Evolutionary conservation across 2,113 vertebrate genomes (phyloP), one percentile per base, ranked within the genome.

Genomic region (Osmerus eperlanus): DNA sequence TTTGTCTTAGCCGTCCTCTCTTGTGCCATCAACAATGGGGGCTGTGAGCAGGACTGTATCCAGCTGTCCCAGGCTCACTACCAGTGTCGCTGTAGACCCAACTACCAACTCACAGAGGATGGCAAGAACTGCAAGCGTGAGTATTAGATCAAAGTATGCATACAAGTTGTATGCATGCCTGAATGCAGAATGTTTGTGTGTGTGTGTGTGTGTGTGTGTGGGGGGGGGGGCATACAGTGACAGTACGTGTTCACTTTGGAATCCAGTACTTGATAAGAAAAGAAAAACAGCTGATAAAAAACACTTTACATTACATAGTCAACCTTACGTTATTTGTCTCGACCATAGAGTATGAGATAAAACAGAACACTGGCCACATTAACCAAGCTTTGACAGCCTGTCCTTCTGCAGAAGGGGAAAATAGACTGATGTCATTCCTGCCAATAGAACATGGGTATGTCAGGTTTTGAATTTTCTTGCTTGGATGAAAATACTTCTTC

Each of bases 11-110:
- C 93, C 1, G 69, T 95, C 67, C 91, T 86, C 81, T 91, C 95
- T 0, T 98, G 96, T 0, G 66, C 93, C 12, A 62, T 96, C 71
- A 91, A 91, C 78, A 98, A 97, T 0, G 97, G 97, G 0, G 96
- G 97, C 77, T 99, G 97, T 0, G 94, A 98, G 62, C 97, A 97
- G 7, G 78, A 90, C 74, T 99, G 96, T 0, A 75, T 95, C 61
- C 95, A 96, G 89, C 89, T 96, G 85, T 94, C 92, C 0, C 77
- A 77, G 2, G 81, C 86, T 0, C 93, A 92, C 77, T 94, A 94
- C 77, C 95, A 75, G 72, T 99, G 97, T 80, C 94, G 83, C 74
- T 98, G 97, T 87, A 89, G 91, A 59, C 89, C 86, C 1, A 88
- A 77, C 19, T 94, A 94, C 81, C 81, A 87, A 72, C 91, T 97